Evolutionary conservation across 2,797 vertebrate genomes (phyloP).

Genomic region (Pipistrellus kuhlii): DNA sequence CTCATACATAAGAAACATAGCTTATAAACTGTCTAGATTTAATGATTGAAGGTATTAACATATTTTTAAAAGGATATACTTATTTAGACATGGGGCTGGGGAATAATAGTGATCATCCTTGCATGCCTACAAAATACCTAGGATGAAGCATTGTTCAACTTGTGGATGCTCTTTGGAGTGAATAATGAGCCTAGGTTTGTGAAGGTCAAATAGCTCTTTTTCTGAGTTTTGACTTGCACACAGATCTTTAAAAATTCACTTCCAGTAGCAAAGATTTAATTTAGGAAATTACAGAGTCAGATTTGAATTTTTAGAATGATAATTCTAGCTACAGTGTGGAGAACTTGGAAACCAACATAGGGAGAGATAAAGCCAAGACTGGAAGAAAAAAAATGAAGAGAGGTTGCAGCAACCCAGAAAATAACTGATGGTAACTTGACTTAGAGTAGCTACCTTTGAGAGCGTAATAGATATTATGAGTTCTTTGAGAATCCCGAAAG

Average conservation of each 20-base stretch:
- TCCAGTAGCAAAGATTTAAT: neutral
- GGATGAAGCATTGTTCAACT: neutral
- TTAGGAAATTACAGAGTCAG: neutral
- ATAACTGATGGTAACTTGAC: neutral
- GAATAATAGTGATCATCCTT: neutral
- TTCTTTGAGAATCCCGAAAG: too few species aligned
- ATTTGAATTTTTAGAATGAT: slow-evolving; percentile 17
- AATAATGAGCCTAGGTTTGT: neutral
- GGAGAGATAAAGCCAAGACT: neutral
- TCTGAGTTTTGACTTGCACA: neutral
- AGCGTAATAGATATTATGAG: neutral
- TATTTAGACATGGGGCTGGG: neutral
- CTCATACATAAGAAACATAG: neutral
- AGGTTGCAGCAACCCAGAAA: neutral
- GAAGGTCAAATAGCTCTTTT: neutral
- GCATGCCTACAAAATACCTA: neutral
- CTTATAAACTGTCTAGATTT: neutral
- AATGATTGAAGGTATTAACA: neutral
- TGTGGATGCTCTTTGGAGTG: neutral
- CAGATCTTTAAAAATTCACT: neutral
- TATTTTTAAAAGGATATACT: neutral
- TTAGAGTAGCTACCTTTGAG: neutral
- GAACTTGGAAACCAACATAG: neutral
- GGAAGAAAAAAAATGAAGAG: neutral
- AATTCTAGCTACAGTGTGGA: neutral